These are phyloP conservation scores for Takifugu bimaculatus DNA, from an alignment of 2,113 vertebrate species.

Conservation along the genomic window DNA sequence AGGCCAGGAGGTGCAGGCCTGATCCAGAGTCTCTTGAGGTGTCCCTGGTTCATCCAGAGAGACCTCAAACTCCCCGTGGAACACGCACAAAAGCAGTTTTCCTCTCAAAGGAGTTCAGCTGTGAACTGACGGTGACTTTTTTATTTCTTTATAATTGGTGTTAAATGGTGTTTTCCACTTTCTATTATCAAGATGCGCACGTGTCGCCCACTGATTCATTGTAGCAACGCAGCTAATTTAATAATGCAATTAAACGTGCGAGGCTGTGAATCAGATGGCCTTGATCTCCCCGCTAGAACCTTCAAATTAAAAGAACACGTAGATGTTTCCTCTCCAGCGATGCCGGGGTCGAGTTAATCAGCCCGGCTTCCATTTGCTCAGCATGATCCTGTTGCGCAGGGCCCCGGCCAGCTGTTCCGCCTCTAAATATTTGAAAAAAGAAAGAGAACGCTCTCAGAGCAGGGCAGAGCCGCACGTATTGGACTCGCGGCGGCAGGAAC, in stretches of 20 bases:
- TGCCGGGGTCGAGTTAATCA: slow-evolving; percentile 56
- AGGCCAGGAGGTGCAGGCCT: neutral
- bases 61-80: neutral
- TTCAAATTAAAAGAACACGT: slow-evolving; percentile 21
- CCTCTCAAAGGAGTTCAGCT: too few relatives aligned
- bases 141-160: too few relatives aligned
- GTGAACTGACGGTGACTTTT: too few relatives aligned
- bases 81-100: too few relatives aligned
- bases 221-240: too few relatives aligned
- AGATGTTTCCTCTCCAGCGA: slow-evolving; percentile 29
- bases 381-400: slow-evolving; percentile 23
- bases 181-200: too few relatives aligned
- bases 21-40: neutral
- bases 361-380: slow-evolving; percentile 50
- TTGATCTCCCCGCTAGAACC: too few relatives aligned
- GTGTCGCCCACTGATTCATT: too few relatives aligned
- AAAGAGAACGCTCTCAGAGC: slow-evolving; percentile 11
- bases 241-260: too few relatives aligned
- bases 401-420: neutral
- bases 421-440: slow-evolving; percentile 56
- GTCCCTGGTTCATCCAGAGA: neutral
- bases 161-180: too few relatives aligned
- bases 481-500: neutral
- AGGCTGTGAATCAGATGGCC: too few relatives aligned
- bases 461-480: neutral